phyloP scores from a whole-genome alignment of 2,888 invertebrate species.

The Ischnura elegans region DNA sequence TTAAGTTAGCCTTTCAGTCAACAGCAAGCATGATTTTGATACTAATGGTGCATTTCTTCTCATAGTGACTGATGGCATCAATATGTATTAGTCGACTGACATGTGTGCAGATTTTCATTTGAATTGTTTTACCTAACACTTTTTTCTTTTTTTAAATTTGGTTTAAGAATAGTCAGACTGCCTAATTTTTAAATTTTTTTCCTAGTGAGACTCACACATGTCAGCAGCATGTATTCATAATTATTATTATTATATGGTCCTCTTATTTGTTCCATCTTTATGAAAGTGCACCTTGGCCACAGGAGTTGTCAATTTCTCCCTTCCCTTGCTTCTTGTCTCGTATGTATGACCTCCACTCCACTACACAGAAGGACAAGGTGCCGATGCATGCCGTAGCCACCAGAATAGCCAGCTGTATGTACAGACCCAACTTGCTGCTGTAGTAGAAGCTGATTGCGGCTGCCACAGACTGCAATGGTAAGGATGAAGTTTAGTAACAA shows the following conservation, averaged over 20 bases:
- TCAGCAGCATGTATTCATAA: too few relatives aligned
- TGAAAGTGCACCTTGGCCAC: slow-evolving; percentile 48
- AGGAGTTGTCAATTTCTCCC: slow-evolving; percentile 68
- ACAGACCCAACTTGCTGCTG: slow-evolving; percentile 85
- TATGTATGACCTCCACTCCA: slow-evolving; percentile 80
- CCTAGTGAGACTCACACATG: not conserved
- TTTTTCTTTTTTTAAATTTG: not conserved
- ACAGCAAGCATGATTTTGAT: too few relatives aligned
- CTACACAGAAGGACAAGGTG: slow-evolving; percentile 87
- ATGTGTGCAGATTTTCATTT: not conserved
- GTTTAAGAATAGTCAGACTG: not conserved
- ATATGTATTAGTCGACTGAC: not conserved
- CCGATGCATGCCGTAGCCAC: slow-evolving; percentile 86
- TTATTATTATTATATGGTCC: not conserved
- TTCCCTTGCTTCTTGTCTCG: slow-evolving; percentile 51
- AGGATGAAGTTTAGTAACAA: too few relatives aligned
- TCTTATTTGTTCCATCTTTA: not conserved
- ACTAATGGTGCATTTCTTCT: too few relatives aligned
- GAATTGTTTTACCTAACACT: not conserved
- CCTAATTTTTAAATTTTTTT: not conserved
- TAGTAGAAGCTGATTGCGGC: slow-evolving; percentile 93
- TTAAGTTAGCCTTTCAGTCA: too few relatives aligned
- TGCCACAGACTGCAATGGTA: slow-evolving; percentile 86
- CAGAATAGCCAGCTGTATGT: slow-evolving; percentile 87
- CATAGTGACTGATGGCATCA: not conserved